phyloP scores from a whole-genome alignment of 1,140 invertebrate genomes.

The Pollicipes pollicipes region DNA sequence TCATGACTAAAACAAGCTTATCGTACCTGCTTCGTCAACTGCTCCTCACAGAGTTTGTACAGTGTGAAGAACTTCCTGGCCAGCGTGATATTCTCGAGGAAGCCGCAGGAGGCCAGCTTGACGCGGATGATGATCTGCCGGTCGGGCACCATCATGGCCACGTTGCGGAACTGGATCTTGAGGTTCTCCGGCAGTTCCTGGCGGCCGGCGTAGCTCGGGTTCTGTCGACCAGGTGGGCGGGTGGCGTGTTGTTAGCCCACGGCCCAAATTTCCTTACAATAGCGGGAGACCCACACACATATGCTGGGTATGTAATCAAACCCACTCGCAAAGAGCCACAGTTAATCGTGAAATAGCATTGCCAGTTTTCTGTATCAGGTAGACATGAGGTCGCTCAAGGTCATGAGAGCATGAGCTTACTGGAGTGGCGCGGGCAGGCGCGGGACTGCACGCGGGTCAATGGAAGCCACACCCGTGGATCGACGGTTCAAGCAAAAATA shows the following conservation, averaged over 20 bases:
- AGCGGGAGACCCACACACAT: not conserved
- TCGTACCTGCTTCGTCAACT: slow-evolving; percentile 79
- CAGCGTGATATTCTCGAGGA: slow-evolving; percentile 85
- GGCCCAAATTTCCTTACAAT: too few relatives aligned
- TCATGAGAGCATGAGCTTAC: too few relatives aligned
- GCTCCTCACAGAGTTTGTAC: slow-evolving; percentile 93
- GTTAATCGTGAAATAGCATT: not conserved
- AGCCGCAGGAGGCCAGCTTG: slow-evolving; percentile 86
- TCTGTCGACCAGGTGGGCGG: slow-evolving; percentile 42
- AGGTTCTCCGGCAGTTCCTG: slow-evolving; percentile 92
- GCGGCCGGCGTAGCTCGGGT: slow-evolving; percentile 88
- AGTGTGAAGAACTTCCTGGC: slow-evolving; percentile 90
- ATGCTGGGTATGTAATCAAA: not conserved
- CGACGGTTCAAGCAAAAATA: too few relatives aligned
- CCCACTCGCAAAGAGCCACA: not conserved
- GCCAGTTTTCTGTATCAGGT: too few relatives aligned
- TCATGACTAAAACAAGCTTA: too few relatives aligned
- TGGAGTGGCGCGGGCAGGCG: too few relatives aligned
- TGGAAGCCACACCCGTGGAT: too few relatives aligned
- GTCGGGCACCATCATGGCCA: slow-evolving; percentile 98
- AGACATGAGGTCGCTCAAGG: too few relatives aligned
- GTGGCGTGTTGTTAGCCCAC: not conserved
- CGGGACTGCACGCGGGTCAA: too few relatives aligned
- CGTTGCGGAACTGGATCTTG: slow-evolving; percentile 92
- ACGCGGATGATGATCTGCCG: slow-evolving; percentile 93